Evolutionary conservation across 2,888 invertebrate genomes (phyloP).

Genomic region (Barypeithes pellucidus): DNA sequence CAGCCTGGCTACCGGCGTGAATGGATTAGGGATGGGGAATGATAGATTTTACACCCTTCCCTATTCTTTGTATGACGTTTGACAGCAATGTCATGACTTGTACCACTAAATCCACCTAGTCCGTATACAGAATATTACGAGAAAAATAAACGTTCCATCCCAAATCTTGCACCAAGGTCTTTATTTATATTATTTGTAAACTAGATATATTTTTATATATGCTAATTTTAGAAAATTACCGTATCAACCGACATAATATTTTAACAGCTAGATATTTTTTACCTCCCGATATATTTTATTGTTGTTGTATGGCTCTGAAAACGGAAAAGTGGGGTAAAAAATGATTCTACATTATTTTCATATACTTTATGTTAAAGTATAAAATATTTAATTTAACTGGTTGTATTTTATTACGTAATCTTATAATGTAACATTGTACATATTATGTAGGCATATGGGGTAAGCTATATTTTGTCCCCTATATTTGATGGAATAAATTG

Average conservation of each 20-base stretch:
- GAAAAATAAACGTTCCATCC: background rate
- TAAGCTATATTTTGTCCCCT: constrained; percentile 22
- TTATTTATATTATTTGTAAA: background rate
- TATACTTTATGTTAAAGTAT: constrained; percentile 54
- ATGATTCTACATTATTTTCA: background rate
- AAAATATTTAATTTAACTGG: constrained; percentile 56
- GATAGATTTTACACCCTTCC: too few relatives aligned
- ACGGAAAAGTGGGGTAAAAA: background rate
- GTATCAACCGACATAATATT: background rate
- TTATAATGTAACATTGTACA: constrained; percentile 30
- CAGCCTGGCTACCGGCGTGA: too few relatives aligned
- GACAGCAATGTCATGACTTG: too few relatives aligned
- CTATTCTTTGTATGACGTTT: too few relatives aligned
- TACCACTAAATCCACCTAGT: too few relatives aligned
- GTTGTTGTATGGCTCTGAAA: background rate
- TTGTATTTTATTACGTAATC: constrained; percentile 36
- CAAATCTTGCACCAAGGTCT: background rate
- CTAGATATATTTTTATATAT: constrained; percentile 22
- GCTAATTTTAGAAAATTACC: constrained; percentile 2
- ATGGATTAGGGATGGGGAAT: too few relatives aligned
- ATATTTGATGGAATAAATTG: constrained; percentile 31
- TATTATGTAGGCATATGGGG: constrained; percentile 23
- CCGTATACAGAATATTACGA: background rate
- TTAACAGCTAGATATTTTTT: background rate
- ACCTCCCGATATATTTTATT: background rate